Base-by-base conservation (phyloP, 2,888 invertebrate genomes). In the Pecten maximus region DNA sequence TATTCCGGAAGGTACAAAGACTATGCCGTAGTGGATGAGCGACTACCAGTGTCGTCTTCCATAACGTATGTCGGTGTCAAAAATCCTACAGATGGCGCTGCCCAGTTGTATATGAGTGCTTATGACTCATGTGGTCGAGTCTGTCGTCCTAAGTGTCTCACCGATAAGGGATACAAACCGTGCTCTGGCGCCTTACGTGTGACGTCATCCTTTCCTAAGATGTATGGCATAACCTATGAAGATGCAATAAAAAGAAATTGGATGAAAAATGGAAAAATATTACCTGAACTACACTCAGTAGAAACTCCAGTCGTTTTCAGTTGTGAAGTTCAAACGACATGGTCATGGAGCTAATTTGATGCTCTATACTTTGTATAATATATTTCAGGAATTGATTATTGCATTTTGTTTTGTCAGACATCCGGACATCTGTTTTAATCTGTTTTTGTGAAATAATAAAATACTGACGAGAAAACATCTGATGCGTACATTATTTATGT, bases 61-160 rank as follows among this genome's bases (percentile, higher is more conserved):
- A 74, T 74, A 8, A 74, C 74, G 23, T 74, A 74, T 74, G 23
- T 74, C 10, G 74, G 74, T 0, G 74, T 93, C 19, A 92, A 93
- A 40, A 88, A 90, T 44, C 92, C 91, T 0, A 91, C 87, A 19
- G 54, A 86, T 15, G 90, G 91, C 40, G 44, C 54, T 10, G 88
- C 92, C 19, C 87, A 93, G 44, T 93, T 93, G 16, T 54, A 95
- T 4, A 54, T 95, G 4, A 91, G 94, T 28, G 95, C 95, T 0
- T 92, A 92, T 88, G 95, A 95, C 90, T 92, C 93, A 0, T 95
- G 95, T 86, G 95, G 95, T 10, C 90, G 94, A n/a, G 92, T 94
- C 54, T 95, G 95, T 88, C 93, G 94, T 54, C 92, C 95, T 15
- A 91, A 92, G 0, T 95, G 95, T 91, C 88, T 92, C 48, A 89